Conservation (phyloP, 2,888 invertebrate genomes). For the Formica aserva region DNA sequence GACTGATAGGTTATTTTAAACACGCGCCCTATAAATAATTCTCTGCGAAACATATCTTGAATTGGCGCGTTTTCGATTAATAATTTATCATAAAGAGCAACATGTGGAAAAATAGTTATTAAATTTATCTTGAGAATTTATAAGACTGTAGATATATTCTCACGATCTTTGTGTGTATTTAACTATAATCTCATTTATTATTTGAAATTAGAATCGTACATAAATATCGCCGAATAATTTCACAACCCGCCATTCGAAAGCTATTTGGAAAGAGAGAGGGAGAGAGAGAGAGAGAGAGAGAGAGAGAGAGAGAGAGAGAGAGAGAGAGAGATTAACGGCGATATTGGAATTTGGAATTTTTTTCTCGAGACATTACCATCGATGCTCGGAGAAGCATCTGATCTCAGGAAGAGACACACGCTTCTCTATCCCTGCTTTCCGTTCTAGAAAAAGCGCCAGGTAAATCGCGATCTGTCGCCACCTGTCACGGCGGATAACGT, state of each 20-base stretch:
- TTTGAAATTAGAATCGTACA: not conserved
- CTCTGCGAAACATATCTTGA: not conserved
- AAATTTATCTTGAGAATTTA: not conserved
- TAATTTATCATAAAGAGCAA: not conserved
- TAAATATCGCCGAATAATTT: not conserved
- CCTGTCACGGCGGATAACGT: slow-evolving; percentile 21
- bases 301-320: not conserved
- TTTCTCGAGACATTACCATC: not conserved
- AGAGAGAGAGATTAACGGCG: not conserved
- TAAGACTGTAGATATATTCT: not conserved
- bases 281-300: not conserved
- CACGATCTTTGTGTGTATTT: not conserved
- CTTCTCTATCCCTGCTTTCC: not conserved
- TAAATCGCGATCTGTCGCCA: slow-evolving; percentile 17
- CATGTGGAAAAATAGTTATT: not conserved
- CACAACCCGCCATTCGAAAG: not conserved
- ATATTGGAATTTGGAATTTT: not conserved
- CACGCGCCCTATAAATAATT: not conserved
- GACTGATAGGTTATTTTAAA: not conserved
- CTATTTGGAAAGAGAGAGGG: not conserved
- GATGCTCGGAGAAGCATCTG: not conserved
- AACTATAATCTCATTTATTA: not conserved
- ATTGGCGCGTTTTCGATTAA: not conserved
- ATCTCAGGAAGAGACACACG: not conserved
- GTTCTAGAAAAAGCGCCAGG: not conserved